A percentile compares a stretch with the other conserved stretches of the same genome.
These are phyloP conservation scores for Syndactyla subalaris DNA, from an alignment of 2,797 vertebrate genomes.

Conservation along the genomic window DNA sequence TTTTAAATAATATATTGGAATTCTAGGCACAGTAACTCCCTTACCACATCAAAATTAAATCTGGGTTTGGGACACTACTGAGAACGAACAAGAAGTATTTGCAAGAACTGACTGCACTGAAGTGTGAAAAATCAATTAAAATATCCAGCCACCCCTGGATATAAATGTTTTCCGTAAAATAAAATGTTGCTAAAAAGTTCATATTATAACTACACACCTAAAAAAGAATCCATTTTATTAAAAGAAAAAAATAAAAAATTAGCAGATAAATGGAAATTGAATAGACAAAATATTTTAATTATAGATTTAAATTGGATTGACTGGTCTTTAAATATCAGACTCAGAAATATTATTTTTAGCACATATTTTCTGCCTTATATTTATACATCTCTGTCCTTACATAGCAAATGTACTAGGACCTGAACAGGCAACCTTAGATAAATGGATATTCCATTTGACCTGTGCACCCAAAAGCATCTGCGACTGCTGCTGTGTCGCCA, in stretches of 20 bases:
- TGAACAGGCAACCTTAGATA: background rate
- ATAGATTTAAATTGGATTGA: background rate
- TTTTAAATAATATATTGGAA: background rate
- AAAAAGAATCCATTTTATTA: background rate
- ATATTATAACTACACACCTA: background rate
- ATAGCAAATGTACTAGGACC: background rate
- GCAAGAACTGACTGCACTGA: constrained; percentile 16
- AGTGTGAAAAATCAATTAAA: constrained; percentile 68
- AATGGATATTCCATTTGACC: background rate
- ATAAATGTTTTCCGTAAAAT: constrained; percentile 10
- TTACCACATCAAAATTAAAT: constrained; percentile 46
- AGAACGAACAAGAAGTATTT: background rate
- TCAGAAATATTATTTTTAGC: background rate
- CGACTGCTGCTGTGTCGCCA: fast-evolving
- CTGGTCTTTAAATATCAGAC: background rate
- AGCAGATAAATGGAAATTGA: background rate
- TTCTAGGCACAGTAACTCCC: constrained; percentile 12
- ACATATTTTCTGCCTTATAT: background rate
- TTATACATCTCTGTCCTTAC: background rate
- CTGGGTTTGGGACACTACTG: constrained; percentile 10
- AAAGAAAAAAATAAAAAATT: background rate
- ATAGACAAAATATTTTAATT: background rate
- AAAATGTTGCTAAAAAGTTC: background rate
- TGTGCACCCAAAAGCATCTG: background rate
- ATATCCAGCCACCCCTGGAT: background rate